Base-by-base conservation (phyloP, 23 tunicate species). In the Trididemnum miniatum region DNA sequence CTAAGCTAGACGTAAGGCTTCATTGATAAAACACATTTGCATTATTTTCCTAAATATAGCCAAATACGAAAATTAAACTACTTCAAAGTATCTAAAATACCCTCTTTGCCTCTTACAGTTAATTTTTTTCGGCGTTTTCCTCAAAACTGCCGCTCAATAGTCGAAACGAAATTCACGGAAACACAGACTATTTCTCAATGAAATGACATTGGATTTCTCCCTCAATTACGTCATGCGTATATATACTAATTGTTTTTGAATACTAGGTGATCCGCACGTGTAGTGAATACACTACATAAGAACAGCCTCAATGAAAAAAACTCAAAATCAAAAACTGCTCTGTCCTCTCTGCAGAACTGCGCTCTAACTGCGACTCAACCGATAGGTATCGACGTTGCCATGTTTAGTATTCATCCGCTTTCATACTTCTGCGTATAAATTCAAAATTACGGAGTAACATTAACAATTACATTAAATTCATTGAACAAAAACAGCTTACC, bases 211-310 rank as follows among this genome's bases (percentile, higher is more conserved):
- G 67, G 26, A 22, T 62, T 62, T 22, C 28, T 62, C 67, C 29
- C 29, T 62, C n/a, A 62, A 12, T 62, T 62, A 20, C 25, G 29
- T 62, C 29, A 62, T 62, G 28, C 67, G 77, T 71, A 54, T 86
- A 76, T 86, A 65, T 69, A 78, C 90, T 86, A 86, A 86, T 79
- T 86, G 90, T 86, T 86, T 71, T 80, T 65, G 80, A 86, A 86
- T 85, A 80, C 90, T 79, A 85, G 90, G 90, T 54, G 69, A 71
- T 54, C 35, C 67, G 60, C 90, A 86, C 90, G 90, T 85, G 89
- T 79, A 25, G 82, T 86, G 76, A 79, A 83, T 86, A 79, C 84
- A 86, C 83, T 51, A 77, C 35, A 39, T 71, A 86, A 60, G 84
- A 86, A 86, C 65, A 86, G 90, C 90, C 72, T 1, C 54, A 44